Base-by-base conservation (phyloP, 2,113 vertebrate genomes). In the Phalacrocorax carbo region DNA sequence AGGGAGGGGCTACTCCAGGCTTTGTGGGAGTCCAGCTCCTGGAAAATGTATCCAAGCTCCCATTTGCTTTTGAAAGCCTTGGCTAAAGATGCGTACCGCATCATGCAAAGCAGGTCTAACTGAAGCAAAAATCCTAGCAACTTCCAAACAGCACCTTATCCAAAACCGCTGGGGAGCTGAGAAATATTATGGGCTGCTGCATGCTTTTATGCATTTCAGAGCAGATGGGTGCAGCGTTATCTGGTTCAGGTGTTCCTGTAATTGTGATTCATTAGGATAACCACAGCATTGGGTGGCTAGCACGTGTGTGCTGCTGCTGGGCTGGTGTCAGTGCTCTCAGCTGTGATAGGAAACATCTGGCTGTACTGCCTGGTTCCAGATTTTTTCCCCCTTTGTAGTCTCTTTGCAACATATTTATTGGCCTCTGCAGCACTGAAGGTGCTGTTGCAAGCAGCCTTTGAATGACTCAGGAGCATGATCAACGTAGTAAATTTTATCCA, bases 201-300 rank as follows among this genome's bases (percentile, higher is more conserved):
- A 87, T 0, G 1, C 36, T 21, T 66, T 32, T 20, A 30, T 30
- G 44, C 30, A 19, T 86, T 72, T 86, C 46, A 36, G 72, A 66
- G 62, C 2, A 3, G 61, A 69, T 34, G 40, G 22, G 21, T 2
- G 0, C 55, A 40, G 38, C 0, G 1, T 79, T 86, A 32, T 64
- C 61, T 70, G 72, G 46, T 76, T 82, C 77, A 86, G 71, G 71
- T 80, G 68, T 61, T 90, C 70, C 57, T 61, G 40, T 55, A 70
- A 61, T 66, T 83, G 46, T 61, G 77, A 86, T 79, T 86, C 68
- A 86, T 83, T 61, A 70, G 57, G 72, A 55, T 38, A 79, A 79
- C 36, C 40, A 52, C 29, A 26, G 25, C 0, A 0, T 3, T 92
- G 27, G 32, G 82, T 40, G 61, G 18, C 40, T 46, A 36, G 40